phyloP scores from a whole-genome alignment of 2,888 invertebrate species.

The Petrolisthes manimaculis region DNA sequence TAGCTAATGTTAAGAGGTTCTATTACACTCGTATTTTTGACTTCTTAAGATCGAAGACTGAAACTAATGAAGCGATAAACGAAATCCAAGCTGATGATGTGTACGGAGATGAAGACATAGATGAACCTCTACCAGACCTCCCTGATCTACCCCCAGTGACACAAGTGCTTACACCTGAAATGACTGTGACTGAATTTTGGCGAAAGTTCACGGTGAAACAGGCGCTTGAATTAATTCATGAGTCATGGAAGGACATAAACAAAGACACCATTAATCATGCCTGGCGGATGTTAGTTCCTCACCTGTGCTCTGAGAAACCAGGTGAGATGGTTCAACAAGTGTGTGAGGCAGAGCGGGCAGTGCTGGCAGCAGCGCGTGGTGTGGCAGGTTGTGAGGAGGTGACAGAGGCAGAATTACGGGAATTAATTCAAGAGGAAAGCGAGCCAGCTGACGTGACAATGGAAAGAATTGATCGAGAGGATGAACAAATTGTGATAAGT shows the following conservation, averaged over 20 bases:
- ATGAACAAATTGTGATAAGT: neutral
- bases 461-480: neutral
- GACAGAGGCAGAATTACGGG: neutral
- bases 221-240: neutral
- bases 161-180: neutral
- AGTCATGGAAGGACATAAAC: neutral
- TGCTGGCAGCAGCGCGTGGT: neutral
- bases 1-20: neutral
- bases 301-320: constrained; percentile 5
- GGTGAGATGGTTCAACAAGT: neutral
- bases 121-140: neutral
- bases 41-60: neutral
- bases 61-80: neutral
- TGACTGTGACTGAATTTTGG: neutral
- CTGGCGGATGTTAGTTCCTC: neutral
- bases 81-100: neutral
- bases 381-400: neutral
- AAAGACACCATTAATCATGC: neutral
- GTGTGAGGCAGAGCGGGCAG: neutral
- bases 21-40: neutral
- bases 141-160: neutral
- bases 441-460: neutral
- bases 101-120: fast-evolving
- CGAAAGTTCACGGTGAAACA: neutral
- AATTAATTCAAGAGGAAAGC: neutral